phyloP scores from a whole-genome alignment of 2,888 invertebrate species.

The Pecten maximus region DNA sequence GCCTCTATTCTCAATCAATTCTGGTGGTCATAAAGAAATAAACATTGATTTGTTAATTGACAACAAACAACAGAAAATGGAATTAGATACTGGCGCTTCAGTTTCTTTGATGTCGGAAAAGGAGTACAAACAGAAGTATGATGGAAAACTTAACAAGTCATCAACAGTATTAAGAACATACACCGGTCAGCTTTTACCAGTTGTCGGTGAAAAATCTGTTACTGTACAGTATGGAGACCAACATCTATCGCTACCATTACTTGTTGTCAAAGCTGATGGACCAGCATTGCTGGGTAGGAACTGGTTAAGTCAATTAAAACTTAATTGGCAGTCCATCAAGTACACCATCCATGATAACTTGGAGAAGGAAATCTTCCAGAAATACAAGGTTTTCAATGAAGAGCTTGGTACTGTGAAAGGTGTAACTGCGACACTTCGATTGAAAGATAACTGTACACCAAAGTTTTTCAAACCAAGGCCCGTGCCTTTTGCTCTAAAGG shows the following conservation, averaged over 20 bases:
- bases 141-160: not conserved
- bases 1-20: too few relatives aligned
- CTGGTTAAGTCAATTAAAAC: slow-evolving; percentile 39
- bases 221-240: slow-evolving; percentile 41
- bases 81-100: slow-evolving; percentile 48
- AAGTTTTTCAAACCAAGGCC: too few relatives aligned
- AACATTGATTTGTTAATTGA: slow-evolving; percentile 35
- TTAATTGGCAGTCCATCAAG: too few relatives aligned
- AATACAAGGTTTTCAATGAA: too few relatives aligned
- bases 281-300: slow-evolving; percentile 49
- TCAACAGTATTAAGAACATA: slow-evolving; percentile 37
- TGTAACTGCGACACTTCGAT: too few relatives aligned
- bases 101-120: slow-evolving; percentile 45
- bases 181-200: slow-evolving; percentile 43
- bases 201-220: not conserved
- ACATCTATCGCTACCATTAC: not conserved
- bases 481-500: too few relatives aligned
- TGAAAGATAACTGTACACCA: too few relatives aligned
- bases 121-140: not conserved
- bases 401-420: too few relatives aligned
- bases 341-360: too few relatives aligned
- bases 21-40: slow-evolving; percentile 10
- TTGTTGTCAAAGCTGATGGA: slow-evolving; percentile 44
- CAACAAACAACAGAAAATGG: slow-evolving; percentile 39
- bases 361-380: too few relatives aligned